These are phyloP conservation scores for Bubo bubo DNA, from an alignment of 2,113 vertebrate species.

Conservation along the genomic window DNA sequence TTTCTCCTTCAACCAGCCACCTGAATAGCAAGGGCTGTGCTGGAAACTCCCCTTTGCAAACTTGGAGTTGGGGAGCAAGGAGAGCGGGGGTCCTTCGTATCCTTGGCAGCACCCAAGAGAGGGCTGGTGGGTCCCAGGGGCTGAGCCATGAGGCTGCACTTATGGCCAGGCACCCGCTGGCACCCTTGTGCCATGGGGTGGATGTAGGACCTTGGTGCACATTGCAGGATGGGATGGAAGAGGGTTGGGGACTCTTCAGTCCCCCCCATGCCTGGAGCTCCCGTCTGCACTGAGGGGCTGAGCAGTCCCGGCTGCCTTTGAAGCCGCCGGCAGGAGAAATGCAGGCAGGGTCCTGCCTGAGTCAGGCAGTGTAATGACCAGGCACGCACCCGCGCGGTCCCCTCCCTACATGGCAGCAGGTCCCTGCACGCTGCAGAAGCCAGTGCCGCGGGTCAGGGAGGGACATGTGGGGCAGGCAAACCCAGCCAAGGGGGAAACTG, in stretches of 20 bases:
- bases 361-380: conserved; percentile 30
- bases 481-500: neutral
- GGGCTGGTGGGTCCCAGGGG: neutral
- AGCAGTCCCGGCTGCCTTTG: neutral
- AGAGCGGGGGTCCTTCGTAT: accelerated
- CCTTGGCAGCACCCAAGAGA: neutral
- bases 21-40: accelerated
- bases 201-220: neutral
- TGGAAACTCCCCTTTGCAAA: neutral
- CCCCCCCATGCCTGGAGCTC: accelerated
- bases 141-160: accelerated
- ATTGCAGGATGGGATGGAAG: neutral
- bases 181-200: neutral
- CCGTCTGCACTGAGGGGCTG: neutral
- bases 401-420: conserved; percentile 66
- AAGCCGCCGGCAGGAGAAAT: neutral
- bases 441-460: neutral
- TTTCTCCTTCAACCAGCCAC: neutral
- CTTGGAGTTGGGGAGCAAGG: accelerated
- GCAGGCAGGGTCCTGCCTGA: conserved; percentile 60
- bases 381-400: neutral
- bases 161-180: accelerated
- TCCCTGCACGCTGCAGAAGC: conserved; percentile 56
- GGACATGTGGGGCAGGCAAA: neutral
- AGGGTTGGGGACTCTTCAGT: neutral